Percentiles rank a stretch among this genome's conserved stretches.
These are phyloP conservation scores for Microhierax caerulescens DNA, from an alignment of 2,797 vertebrate genomes.

Conservation along the genomic window DNA sequence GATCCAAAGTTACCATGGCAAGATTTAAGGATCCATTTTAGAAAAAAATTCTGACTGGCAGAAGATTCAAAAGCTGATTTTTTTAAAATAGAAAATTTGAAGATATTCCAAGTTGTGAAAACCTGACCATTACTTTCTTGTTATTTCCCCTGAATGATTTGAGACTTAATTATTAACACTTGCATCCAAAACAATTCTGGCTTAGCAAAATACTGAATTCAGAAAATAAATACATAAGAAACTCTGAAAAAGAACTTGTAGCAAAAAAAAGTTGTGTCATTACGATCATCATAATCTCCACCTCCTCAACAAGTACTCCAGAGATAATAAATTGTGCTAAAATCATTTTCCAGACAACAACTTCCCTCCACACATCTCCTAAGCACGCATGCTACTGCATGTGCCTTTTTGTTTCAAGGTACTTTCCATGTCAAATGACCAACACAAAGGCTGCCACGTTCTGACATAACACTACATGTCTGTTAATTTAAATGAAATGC, in stretches of 20 bases:
- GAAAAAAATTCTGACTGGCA: not conserved
- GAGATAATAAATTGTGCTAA: not conserved
- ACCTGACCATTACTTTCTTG: not conserved
- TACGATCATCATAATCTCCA: not conserved
- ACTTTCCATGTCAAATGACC: not conserved
- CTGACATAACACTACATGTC: not conserved
- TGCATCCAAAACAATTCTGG: not conserved
- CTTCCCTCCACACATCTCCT: not conserved
- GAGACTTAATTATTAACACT: not conserved
- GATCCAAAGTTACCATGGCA: not conserved
- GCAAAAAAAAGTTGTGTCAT: not conserved
- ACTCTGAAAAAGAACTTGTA: not conserved
- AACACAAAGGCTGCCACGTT: not conserved
- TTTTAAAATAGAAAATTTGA: not conserved
- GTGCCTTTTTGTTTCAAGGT: slow-evolving; percentile 28
- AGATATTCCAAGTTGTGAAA: not conserved
- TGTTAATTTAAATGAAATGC: not conserved
- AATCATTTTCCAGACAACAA: slow-evolving; percentile 1
- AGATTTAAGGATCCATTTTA: not conserved
- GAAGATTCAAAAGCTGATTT: not conserved
- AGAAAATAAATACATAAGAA: not conserved
- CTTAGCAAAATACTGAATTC: not conserved
- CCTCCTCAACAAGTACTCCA: not conserved
- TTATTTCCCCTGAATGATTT: not conserved
- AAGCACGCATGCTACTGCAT: not conserved